Evolutionary conservation across 2,888 invertebrate genomes (phyloP), one percentile per base, ranked within the genome.

Genomic region (Lycophotia porphyrea): DNA sequence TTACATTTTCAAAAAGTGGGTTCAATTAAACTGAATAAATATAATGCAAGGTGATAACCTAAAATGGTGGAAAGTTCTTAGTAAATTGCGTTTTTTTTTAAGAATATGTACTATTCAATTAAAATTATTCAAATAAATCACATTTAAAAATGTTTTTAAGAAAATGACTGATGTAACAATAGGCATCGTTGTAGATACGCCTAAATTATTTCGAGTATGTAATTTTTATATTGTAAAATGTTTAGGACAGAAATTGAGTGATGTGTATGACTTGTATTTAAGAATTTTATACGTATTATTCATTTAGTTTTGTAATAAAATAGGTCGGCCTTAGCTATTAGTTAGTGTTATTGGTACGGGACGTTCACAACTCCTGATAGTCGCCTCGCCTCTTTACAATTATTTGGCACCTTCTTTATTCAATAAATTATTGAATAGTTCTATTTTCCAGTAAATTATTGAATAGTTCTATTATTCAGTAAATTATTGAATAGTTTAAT

Each of bases 131-230:
- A 83, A 81, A 81, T 81, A 84, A 83, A 83, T 84, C 82, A 83
- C 85, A 83, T 83, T 83, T 84, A 84, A 83, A 78, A 87, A 84
- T 88, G 84, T 92, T 94, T 94, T 94, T 94, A 94, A 94, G 94
- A 92, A 92, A 94, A 93, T 93, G 95, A 95, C 95, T 95, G 95
- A 95, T 92, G 91, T 94, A 94, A 91, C 90, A 90, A 91, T 94
- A 94, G 94, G 94, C 94, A 88, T 90, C 91, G 90, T 93, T 93
- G 91, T 94, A 92, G 92, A 92, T 92, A 93, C 90, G 94, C 93
- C 93, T 93, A 92, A 92, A 92, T 91, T 93, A 91, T 92, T 92
- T 91, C 92, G 92, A 91, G 90, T 92, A 91, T 90, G 92, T 94
- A 93, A 93, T 90, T 92, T 92, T 92, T 92, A 90, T 91, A 91